A percentile compares a stretch with the other conserved stretches of the same genome.
Conservation (phyloP, 2,797 vertebrate species). For the Sus cebifrons region DNA sequence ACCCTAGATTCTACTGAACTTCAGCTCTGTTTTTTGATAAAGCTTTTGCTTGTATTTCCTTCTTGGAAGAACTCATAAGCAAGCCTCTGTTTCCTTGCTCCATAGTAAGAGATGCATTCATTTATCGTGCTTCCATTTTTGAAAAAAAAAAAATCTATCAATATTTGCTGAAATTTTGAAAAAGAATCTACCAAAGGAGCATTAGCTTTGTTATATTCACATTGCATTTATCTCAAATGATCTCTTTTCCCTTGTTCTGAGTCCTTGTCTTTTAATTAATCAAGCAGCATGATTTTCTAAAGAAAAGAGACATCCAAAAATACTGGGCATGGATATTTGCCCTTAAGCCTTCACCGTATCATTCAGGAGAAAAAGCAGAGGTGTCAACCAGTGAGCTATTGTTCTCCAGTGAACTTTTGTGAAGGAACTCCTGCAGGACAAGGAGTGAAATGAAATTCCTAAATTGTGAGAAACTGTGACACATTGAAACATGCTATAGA, state of each 20-base stretch:
- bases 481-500: background rate
- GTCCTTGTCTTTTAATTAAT: slow-evolving; percentile 52
- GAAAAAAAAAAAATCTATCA: background rate
- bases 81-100: background rate
- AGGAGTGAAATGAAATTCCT: too few species aligned
- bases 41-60: background rate
- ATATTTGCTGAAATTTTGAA: background rate
- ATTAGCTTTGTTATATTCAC: background rate
- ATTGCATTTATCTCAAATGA: background rate
- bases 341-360: background rate
- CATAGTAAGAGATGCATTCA: background rate
- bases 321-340: background rate
- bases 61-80: background rate
- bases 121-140: background rate
- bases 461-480: background rate
- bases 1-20: background rate
- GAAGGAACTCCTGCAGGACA: background rate
- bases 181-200: background rate
- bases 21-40: background rate
- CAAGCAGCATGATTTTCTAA: background rate
- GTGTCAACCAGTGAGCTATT: background rate
- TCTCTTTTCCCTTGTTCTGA: background rate
- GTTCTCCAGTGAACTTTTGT: background rate
- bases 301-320: slow-evolving; percentile 13
- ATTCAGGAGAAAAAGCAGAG: background rate